phyloP scores from a whole-genome alignment of 2,888 invertebrate species.

The Lasioglossum malachurum region DNA sequence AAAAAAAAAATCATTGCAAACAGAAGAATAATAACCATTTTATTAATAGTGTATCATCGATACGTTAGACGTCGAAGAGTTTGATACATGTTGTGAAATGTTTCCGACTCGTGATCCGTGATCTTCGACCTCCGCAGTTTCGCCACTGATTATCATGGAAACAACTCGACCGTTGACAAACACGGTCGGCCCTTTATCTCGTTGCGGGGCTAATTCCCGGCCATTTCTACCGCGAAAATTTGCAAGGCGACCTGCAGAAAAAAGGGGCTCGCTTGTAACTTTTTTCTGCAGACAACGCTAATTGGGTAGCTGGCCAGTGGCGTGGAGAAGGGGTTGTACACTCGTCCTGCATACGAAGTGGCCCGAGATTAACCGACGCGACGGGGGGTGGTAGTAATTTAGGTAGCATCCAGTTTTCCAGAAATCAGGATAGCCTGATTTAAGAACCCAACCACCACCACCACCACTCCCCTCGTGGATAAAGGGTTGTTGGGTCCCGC shows the following conservation, averaged over 20 bases:
- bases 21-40: not conserved
- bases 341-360: conserved; percentile 56
- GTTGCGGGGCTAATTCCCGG: conserved; percentile 17
- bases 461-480: not conserved
- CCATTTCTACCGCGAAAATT: conserved; percentile 52
- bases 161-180: conserved; percentile 51
- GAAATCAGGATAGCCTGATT: conserved; percentile 55
- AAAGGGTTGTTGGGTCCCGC: not conserved
- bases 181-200: conserved; percentile 49
- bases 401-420: conserved; percentile 39
- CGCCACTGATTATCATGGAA: conserved; percentile 36
- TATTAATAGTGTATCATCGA: not conserved
- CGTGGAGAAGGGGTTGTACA: conserved; percentile 40
- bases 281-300: conserved; percentile 60
- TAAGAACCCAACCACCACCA: conserved; percentile 19
- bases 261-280: conserved; percentile 45
- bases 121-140: not conserved
- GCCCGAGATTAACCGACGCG: conserved; percentile 56
- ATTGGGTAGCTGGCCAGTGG: conserved; percentile 57
- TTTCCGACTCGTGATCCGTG: not conserved
- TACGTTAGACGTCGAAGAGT: not conserved
- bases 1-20: not conserved
- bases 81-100: not conserved
- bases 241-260: conserved; percentile 48
- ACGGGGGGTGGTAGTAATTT: conserved; percentile 46